Evolutionary conservation across 2,113 vertebrate species (phyloP).

Genomic region (Labeo catla): DNA sequence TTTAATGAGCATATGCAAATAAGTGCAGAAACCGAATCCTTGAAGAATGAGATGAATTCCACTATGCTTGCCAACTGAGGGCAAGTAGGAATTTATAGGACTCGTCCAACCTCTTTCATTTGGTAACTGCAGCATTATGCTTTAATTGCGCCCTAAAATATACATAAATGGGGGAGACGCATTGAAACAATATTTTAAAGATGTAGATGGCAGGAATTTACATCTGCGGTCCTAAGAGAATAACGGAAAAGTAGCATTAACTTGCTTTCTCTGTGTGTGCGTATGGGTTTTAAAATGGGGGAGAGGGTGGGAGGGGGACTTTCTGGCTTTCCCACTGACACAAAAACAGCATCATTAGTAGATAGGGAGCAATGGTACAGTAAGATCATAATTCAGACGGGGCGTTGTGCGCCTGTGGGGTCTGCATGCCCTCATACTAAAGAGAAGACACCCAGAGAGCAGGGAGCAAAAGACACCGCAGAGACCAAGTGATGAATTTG

Average conservation of each 20-base stretch:
- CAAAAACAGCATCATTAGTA: slow-evolving; percentile 65
- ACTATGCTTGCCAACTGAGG: slow-evolving; percentile 79
- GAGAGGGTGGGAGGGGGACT: slow-evolving; percentile 42
- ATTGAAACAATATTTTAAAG: slow-evolving; percentile 68
- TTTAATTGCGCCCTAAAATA: slow-evolving; percentile 80
- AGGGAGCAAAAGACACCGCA: slow-evolving; percentile 52
- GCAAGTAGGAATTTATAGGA: slow-evolving; percentile 79
- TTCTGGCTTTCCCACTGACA: slow-evolving; percentile 66
- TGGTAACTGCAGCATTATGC: slow-evolving; percentile 78
- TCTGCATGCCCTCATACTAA: slow-evolving; percentile 56
- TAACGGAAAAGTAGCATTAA: slow-evolving; percentile 30
- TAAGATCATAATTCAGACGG: slow-evolving; percentile 59
- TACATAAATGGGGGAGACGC: slow-evolving; percentile 75
- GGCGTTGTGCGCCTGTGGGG: slow-evolving; percentile 58
- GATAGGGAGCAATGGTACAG: slow-evolving; percentile 55
- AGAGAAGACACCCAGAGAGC: slow-evolving; percentile 62
- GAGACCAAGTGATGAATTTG: slow-evolving; percentile 57
- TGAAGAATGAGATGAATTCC: slow-evolving; percentile 83
- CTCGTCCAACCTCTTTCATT: slow-evolving; percentile 68
- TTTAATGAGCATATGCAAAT: slow-evolving; percentile 79
- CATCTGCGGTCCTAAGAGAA: slow-evolving; percentile 60
- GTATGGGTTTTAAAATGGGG: slow-evolving; percentile 50
- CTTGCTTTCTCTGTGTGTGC: slow-evolving; percentile 4
- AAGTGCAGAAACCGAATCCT: slow-evolving; percentile 76
- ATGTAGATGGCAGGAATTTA: slow-evolving; percentile 53